Evolutionary conservation across 1,140 invertebrate genomes (phyloP), one percentile per base, ranked within the genome.

Genomic region (Ctenoplectra terminalis): DNA sequence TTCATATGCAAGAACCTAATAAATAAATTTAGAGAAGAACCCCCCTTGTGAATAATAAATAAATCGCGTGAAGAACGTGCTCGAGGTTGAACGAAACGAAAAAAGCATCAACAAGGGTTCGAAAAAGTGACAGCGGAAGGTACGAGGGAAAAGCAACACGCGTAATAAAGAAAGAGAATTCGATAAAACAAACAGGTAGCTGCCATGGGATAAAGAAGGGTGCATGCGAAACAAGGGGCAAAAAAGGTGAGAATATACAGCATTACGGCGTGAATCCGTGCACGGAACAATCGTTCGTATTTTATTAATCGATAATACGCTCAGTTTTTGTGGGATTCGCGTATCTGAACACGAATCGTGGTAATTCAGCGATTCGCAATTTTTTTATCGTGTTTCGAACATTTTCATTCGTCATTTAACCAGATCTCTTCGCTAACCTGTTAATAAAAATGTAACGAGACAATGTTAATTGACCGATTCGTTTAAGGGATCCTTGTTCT

Each of bases 221-320:
- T 43, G 37, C 8, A 15, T 8, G 20, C 4, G 52, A 31, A 43
- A 58, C 20, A 34, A 52, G 6, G 11, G 26, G 29, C 0, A 46
- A 15, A 6, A 54, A 15, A 52, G 26, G 1, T 2, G 3, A 17
- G 40, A 9, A n/a, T n/a, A 15, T 26, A 31, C 26, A 37, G 29
- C 5, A 23, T 58, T 46, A 52, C 13, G 11, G 31, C 3, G 2
- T 0, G 29, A 60, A 60, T 60, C 20, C 23, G 11, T 23, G n/a
- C 11, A 11, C 60, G 15, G n/a, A 11, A n/a, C 31, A 20, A 50
- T 75, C 46, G 31, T 75, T 56, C 11, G 50, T 46, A 31, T 77
- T 77, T 77, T 69, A 69, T 58, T 56, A 58, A n/a, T 58, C 64
- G 46, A 77, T 69, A 58, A 17, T 58, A 15, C 20, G 29, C 20